These are phyloP conservation scores for honey bee (Apis mellifera) DNA, from an alignment of 1,140 invertebrate species.

Conservation along the genomic window Amel_HAv3.1 CM009932.2:12425501-12426000, in stretches of 20 bases:
- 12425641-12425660: conserved; percentile 93
- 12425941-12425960: background rate
- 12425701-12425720: conserved; percentile 96
- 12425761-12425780: conserved; percentile 45
- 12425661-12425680: conserved; percentile 92
- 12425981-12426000: background rate
- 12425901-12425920: background rate
- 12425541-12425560: conserved; percentile 91
- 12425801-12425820: background rate
- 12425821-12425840: background rate
- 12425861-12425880: background rate
- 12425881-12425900: background rate
- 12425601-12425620: conserved; percentile 85
- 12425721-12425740: conserved; percentile 80
- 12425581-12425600: conserved; percentile 90
- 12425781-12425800: background rate
- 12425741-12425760: conserved; percentile 26
- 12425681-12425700: conserved; percentile 90
- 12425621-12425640: conserved; percentile 91
- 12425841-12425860: background rate
- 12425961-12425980: background rate
- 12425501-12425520: conserved; percentile 91
- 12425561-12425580: conserved; percentile 87
- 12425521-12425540: conserved; percentile 95
- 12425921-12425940: background rate